Conservation (phyloP, 2,888 invertebrate species). For the Argyra leucocephala region DNA sequence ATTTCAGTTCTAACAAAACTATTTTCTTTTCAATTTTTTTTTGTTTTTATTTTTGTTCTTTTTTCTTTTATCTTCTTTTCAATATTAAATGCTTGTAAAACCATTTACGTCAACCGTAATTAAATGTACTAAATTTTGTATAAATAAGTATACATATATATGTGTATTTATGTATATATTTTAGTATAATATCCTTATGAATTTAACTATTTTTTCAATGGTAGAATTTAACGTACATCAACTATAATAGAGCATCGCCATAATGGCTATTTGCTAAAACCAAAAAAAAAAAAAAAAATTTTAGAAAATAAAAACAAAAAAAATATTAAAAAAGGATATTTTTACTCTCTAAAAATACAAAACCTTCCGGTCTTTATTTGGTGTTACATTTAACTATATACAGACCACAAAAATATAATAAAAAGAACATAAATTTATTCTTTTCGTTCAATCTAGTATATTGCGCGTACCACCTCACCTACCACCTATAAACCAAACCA, state of each 20-base stretch:
- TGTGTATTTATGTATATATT: neutral
- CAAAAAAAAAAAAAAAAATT: too few relatives aligned
- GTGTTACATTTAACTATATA: neutral
- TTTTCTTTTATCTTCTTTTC: conserved; percentile 11
- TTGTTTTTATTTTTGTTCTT: neutral
- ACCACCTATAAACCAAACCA: too few relatives aligned
- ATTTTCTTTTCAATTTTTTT: neutral
- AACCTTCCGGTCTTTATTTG: neutral
- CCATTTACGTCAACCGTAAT: conserved; percentile 9
- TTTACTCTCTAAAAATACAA: neutral
- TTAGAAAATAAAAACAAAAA: neutral
- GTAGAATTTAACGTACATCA: too few relatives aligned
- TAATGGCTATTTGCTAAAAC: too few relatives aligned
- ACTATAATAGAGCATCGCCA: too few relatives aligned
- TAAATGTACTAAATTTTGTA: neutral
- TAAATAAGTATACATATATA: neutral
- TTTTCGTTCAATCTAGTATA: too few relatives aligned
- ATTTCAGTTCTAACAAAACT: neutral
- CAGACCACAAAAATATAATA: too few relatives aligned
- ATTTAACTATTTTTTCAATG: too few relatives aligned
- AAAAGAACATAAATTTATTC: too few relatives aligned
- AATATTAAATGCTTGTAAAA: conserved; percentile 9
- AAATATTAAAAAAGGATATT: neutral
- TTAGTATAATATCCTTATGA: too few relatives aligned
- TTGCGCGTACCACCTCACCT: too few relatives aligned